Conservation (phyloP, 1,140 invertebrate genomes). For the Drosophila sp. region DNA sequence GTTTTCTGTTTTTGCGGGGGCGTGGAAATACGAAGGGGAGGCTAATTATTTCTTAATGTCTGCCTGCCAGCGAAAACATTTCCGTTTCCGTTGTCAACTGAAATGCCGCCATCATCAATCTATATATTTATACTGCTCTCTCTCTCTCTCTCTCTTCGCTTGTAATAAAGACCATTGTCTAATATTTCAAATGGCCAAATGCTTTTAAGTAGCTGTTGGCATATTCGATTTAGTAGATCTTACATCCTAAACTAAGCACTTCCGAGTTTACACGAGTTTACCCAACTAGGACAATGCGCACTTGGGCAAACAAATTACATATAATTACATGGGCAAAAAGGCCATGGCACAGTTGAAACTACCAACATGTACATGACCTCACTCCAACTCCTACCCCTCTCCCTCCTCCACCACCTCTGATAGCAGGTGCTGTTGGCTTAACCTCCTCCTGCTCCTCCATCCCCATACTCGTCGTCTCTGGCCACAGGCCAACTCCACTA, state of each 20-base stretch:
- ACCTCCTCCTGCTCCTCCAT: neutral
- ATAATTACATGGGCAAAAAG: constrained; percentile 63
- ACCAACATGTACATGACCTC: constrained; percentile 19
- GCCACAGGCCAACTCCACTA: constrained; percentile 37
- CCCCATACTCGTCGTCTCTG: neutral
- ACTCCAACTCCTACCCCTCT: neutral
- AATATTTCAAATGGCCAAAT: constrained; percentile 46
- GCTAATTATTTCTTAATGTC: constrained; percentile 76
- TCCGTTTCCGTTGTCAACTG: constrained; percentile 64
- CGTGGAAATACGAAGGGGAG: neutral
- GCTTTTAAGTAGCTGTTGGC: constrained; percentile 58
- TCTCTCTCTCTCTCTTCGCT: neutral
- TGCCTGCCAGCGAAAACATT: constrained; percentile 51
- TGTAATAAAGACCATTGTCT: constrained; percentile 1
- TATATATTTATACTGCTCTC: constrained; percentile 43
- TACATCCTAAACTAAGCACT: constrained; percentile 62
- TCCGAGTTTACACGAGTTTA: constrained; percentile 35
- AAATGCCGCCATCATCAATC: constrained; percentile 67
- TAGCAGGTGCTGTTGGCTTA: too few relatives aligned
- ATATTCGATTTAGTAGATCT: constrained; percentile 54
- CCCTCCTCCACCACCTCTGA: neutral
- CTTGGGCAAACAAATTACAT: constrained; percentile 77
- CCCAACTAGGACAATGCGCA: constrained; percentile 48
- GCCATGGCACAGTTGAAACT: constrained; percentile 48
- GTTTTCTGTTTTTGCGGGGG: neutral